A percentile compares a stretch with the other conserved stretches of the same genome.
Conservation (phyloP, 2,113 vertebrate genomes). For the Desmodus rotundus region DNA sequence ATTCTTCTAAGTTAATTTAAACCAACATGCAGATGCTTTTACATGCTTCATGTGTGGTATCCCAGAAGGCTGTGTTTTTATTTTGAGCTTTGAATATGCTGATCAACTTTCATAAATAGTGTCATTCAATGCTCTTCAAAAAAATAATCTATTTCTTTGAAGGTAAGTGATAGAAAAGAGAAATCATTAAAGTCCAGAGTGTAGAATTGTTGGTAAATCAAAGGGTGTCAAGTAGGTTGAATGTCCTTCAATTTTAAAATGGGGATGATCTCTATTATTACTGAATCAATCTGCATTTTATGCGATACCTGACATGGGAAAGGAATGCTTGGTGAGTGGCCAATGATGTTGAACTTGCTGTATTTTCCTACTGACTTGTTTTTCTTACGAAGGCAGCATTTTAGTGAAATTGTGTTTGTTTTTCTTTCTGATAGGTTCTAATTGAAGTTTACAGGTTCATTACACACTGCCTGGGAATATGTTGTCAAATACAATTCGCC, state of each 20-base stretch:
- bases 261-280: slow-evolving; percentile 8
- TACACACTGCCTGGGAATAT: slow-evolving; percentile 65
- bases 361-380: slow-evolving; percentile 64
- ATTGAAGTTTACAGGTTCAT: slow-evolving; percentile 72
- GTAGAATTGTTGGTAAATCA: slow-evolving; percentile 43
- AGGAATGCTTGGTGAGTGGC: slow-evolving; percentile 19
- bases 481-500: slow-evolving; percentile 65
- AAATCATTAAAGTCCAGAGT: not conserved
- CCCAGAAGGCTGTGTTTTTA: not conserved
- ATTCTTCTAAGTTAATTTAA: slow-evolving; percentile 42
- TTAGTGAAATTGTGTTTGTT: slow-evolving; percentile 66
- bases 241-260: slow-evolving; percentile 40
- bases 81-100: slow-evolving; percentile 14
- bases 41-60: not conserved
- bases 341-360: slow-evolving; percentile 58
- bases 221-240: not conserved
- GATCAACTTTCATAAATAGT: slow-evolving; percentile 36
- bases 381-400: slow-evolving; percentile 50
- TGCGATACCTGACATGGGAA: not conserved
- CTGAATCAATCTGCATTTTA: not conserved
- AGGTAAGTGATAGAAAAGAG: not conserved
- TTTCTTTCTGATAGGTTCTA: slow-evolving; percentile 70
- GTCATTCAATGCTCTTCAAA: not conserved
- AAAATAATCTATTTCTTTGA: not conserved
- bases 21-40: not conserved